Conservation (phyloP, 2,888 invertebrate species). For the Biston stratarius region DNA sequence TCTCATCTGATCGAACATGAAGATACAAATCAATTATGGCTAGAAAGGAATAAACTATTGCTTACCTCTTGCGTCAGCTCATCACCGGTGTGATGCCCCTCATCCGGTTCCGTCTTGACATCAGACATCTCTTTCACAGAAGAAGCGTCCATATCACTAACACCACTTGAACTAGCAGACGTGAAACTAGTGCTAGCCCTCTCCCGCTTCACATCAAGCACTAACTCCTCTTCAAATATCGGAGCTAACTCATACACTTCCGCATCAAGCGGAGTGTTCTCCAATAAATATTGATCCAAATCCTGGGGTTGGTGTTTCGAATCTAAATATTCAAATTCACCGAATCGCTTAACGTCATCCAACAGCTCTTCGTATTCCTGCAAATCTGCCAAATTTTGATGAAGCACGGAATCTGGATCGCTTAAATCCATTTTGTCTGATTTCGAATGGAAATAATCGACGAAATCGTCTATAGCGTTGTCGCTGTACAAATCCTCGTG, state of each 20-base stretch:
- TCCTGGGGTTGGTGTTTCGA: conserved; percentile 75
- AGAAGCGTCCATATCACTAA: conserved; percentile 79
- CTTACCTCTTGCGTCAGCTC: conserved; percentile 84
- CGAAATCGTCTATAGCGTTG: conserved; percentile 76
- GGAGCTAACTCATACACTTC: conserved; percentile 75
- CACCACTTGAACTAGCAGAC: conserved; percentile 80
- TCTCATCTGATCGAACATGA: no score
- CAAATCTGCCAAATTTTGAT: conserved; percentile 87
- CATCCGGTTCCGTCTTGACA: conserved; percentile 77
- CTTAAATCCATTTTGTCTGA: conserved; percentile 69
- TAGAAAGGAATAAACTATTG: conserved; percentile 20
- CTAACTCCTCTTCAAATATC: conserved; percentile 76
- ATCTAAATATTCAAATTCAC: conserved; percentile 75
- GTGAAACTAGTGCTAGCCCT: conserved; percentile 83
- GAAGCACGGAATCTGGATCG: conserved; percentile 79
- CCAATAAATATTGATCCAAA: conserved; percentile 75
- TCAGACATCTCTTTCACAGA: conserved; percentile 67
- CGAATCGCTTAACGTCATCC: conserved; percentile 71
- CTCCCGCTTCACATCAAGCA: conserved; percentile 77
- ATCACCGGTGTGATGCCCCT: conserved; percentile 79
- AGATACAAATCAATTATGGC: conserved; percentile 13
- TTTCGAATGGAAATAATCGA: conserved; percentile 74
- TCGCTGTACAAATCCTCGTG: conserved; percentile 75
- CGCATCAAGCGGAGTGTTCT: conserved; percentile 76
- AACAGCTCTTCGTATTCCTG: conserved; percentile 82